A percentile compares a stretch with the other conserved stretches of the same genome.
phyloP scores from a whole-genome alignment of 2,888 invertebrate genomes.

The Tetragnatha montana region DNA sequence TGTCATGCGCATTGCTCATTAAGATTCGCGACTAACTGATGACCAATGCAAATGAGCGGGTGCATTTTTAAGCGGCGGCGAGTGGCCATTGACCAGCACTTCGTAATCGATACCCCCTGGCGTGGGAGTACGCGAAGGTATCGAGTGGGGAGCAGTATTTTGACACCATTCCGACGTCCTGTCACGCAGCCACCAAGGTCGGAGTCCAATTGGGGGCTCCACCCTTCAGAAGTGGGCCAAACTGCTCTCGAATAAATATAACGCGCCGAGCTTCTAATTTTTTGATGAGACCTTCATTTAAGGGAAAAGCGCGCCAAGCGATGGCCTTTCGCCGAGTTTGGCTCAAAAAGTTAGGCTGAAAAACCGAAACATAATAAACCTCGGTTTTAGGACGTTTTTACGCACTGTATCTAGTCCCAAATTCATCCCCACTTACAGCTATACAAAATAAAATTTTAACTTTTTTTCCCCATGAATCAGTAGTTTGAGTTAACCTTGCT shows the following conservation, averaged over 20 bases:
- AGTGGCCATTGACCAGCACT: too few relatives aligned
- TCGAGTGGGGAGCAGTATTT: slow-evolving; percentile 17
- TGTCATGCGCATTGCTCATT: too few relatives aligned
- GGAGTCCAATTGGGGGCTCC: slow-evolving; percentile 62
- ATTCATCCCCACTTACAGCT: too few relatives aligned
- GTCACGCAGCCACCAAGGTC: slow-evolving; percentile 68
- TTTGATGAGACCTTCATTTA: slow-evolving; percentile 65
- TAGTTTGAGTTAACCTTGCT: too few relatives aligned
- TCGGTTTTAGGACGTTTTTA: too few relatives aligned
- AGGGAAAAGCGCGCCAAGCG: slow-evolving; percentile 47
- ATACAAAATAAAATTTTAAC: too few relatives aligned
- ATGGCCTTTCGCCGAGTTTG: background rate
- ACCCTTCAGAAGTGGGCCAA: slow-evolving; percentile 65
- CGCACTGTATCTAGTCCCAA: too few relatives aligned
- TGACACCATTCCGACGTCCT: slow-evolving; percentile 49
- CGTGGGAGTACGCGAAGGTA: slow-evolving; percentile 23
- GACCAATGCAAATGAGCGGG: too few relatives aligned
- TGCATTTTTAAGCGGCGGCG: too few relatives aligned
- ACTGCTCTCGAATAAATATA: slow-evolving; percentile 64
- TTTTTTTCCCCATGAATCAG: too few relatives aligned
- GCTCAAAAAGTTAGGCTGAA: background rate
- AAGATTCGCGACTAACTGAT: too few relatives aligned
- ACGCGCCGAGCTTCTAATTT: slow-evolving; percentile 46
- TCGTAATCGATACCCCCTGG: slow-evolving; percentile 47
- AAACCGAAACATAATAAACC: too few relatives aligned